phyloP scores from a whole-genome alignment of 2,113 vertebrate genomes.

The Macquaria ambigua region DNA sequence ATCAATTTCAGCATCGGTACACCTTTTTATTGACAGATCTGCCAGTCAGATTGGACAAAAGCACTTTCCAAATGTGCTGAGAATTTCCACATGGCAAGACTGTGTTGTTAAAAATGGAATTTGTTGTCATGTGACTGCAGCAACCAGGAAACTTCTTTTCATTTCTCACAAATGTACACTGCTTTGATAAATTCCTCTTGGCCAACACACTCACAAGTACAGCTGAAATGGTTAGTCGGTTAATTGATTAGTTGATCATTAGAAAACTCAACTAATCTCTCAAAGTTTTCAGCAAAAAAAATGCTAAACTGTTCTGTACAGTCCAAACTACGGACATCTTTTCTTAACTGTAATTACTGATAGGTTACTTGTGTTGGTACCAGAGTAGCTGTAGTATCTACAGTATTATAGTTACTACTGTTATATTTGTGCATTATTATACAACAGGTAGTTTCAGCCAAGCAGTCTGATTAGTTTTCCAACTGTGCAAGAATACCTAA shows the following conservation, averaged over 20 bases:
- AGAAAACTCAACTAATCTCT: not conserved
- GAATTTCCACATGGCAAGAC: slow-evolving; percentile 22
- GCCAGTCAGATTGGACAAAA: not conserved
- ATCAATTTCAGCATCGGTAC: slow-evolving; percentile 5
- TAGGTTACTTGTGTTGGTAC: not conserved
- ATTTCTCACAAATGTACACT: not conserved
- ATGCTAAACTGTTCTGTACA: not conserved
- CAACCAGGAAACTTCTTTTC: not conserved
- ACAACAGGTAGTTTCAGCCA: not conserved
- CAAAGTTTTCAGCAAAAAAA: not conserved
- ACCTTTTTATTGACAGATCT: slow-evolving; percentile 6
- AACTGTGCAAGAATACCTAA: not conserved
- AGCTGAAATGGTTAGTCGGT: not conserved
- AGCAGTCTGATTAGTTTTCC: not conserved
- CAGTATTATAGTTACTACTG: too few relatives aligned
- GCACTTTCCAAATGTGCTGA: not conserved
- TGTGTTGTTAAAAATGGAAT: not conserved
- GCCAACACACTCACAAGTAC: not conserved
- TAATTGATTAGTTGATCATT: not conserved
- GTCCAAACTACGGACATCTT: not conserved
- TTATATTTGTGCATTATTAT: not conserved
- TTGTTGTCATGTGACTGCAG: not conserved
- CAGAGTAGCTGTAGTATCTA: too few relatives aligned
- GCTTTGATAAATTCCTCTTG: not conserved
- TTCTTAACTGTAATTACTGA: not conserved